Base-by-base conservation (phyloP, 2,888 invertebrate genomes). In the Hypolimnas misippus region DNA sequence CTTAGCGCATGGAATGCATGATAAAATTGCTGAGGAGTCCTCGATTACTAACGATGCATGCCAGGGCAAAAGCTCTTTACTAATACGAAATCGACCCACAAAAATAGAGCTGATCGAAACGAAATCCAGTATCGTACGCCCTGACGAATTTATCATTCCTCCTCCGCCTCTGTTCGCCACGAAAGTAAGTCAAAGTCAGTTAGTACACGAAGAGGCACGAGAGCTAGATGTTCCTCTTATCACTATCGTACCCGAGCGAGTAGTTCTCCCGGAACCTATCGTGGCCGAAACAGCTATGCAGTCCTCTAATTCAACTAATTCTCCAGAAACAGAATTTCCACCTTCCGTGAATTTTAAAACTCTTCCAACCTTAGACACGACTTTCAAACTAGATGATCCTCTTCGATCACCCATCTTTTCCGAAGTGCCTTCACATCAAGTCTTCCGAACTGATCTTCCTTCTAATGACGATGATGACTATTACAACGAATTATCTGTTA, bases 111-210 rank as follows among this genome's bases (percentile, higher is more conserved):
- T 82, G 74, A 82, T 79, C 73, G 77, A 83, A 68, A 81, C 80
- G 73, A 81, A 77, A 75, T 77, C 82, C 77, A 83, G 74, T 76
- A 77, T 80, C 70, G 83, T 85, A 68, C 84, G 84, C 73, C 83
- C 89, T 73, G 88, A 86, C 64, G 90, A 91, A 73, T 81, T 87
- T 78, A 91, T 92, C 79, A 90, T 92, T 67, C 91, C 91, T 73
- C 91, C 91, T 81, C 91, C 91, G 81, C 91, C 91, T 74, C 81
- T 86, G 74, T 92, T 92, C 78, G 87, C 89, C 74, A 83, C 86
- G 68, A 81, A 86, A 79, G 87, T 85, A 86, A 88, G 84, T 87
- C 84, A 84, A 70, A 79, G 74, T 77, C 76, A 79, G 67, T 75
- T 81, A 73, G 69, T 77, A 70, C 77, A 74, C 62, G 78, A 82